A percentile compares a stretch with the other conserved stretches of the same genome.
Evolutionary conservation across 2,113 vertebrate species (phyloP).

Genomic region (Arenaria interpres): DNA sequence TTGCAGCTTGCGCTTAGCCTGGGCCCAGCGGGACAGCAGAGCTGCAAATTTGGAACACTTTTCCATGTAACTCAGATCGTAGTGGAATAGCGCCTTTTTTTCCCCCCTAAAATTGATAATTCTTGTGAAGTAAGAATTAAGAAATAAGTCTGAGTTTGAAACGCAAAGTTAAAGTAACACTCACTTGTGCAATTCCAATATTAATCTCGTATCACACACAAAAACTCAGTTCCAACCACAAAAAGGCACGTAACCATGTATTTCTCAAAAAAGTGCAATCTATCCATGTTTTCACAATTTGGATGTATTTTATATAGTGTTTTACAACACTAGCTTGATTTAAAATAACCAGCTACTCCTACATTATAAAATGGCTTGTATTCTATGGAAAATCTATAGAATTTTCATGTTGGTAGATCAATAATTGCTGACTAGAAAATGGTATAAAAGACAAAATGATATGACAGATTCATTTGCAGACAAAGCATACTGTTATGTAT

Average conservation of each 20-base stretch:
- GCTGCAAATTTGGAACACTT: not conserved
- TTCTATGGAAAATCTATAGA: not conserved
- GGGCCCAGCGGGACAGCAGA: not conserved
- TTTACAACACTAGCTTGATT: not conserved
- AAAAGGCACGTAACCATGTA: fast-evolving
- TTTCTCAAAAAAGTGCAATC: not conserved
- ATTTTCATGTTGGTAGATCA: not conserved
- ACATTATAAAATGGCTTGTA: not conserved
- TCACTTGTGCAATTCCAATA: not conserved
- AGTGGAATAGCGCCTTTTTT: not conserved
- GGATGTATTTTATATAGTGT: not conserved
- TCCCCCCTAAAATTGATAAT: not conserved
- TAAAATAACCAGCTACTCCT: not conserved
- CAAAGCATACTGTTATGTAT: not conserved
- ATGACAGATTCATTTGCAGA: conserved; percentile 11
- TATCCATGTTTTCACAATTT: not conserved
- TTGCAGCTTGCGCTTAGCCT: not conserved
- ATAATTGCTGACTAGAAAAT: not conserved
- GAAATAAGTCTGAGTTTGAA: not conserved
- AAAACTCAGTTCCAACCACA: not conserved
- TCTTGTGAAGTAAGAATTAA: not conserved
- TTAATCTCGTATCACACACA: not conserved
- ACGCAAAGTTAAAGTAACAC: not conserved
- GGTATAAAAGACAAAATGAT: not conserved
- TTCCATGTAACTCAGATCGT: not conserved